Conservation (phyloP, 2,888 invertebrate species). For the Junonia oenone region DNA sequence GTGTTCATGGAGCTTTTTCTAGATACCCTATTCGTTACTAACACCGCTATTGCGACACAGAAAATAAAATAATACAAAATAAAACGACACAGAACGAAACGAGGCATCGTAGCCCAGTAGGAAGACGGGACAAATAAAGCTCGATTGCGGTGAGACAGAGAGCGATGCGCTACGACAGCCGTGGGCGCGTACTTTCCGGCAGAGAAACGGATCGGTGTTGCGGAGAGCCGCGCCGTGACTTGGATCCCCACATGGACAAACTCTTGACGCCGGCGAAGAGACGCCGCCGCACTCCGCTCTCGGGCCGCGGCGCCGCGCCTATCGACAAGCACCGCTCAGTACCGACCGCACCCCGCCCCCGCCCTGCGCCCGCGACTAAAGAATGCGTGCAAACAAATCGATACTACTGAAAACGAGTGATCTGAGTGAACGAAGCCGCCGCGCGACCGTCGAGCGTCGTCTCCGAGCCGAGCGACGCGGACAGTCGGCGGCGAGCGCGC, state of each 20-base stretch:
- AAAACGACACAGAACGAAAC: slow-evolving; percentile 66
- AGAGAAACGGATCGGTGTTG: slow-evolving; percentile 91
- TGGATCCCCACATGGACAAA: slow-evolving; percentile 86
- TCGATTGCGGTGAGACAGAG: slow-evolving; percentile 65
- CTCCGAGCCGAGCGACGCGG: slow-evolving; percentile 27
- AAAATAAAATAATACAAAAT: slow-evolving; percentile 51
- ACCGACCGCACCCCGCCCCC: slow-evolving; percentile 60
- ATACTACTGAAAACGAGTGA: slow-evolving; percentile 75
- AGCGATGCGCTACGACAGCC: slow-evolving; percentile 66
- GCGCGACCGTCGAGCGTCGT: slow-evolving; percentile 43
- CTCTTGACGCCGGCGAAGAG: slow-evolving; percentile 91
- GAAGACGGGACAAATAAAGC: slow-evolving; percentile 73
- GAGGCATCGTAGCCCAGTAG: slow-evolving; percentile 62
- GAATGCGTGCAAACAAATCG: slow-evolving; percentile 70
- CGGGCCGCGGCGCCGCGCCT: slow-evolving; percentile 75
- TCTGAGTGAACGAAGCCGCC: slow-evolving; percentile 65
- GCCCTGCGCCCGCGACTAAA: slow-evolving; percentile 68
- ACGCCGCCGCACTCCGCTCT: slow-evolving; percentile 85
- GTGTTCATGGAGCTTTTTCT: slow-evolving; percentile 64
- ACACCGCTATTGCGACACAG: slow-evolving; percentile 67
- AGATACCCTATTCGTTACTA: slow-evolving; percentile 66
- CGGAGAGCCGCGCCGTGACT: slow-evolving; percentile 83
- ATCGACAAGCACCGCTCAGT: slow-evolving; percentile 73
- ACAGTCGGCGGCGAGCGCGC: slow-evolving; percentile 59
- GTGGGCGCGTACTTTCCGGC: slow-evolving; percentile 88